Evolutionary conservation across 1,140 invertebrate genomes (phyloP).

Genomic region (Sarcophaga peregrina): DNA sequence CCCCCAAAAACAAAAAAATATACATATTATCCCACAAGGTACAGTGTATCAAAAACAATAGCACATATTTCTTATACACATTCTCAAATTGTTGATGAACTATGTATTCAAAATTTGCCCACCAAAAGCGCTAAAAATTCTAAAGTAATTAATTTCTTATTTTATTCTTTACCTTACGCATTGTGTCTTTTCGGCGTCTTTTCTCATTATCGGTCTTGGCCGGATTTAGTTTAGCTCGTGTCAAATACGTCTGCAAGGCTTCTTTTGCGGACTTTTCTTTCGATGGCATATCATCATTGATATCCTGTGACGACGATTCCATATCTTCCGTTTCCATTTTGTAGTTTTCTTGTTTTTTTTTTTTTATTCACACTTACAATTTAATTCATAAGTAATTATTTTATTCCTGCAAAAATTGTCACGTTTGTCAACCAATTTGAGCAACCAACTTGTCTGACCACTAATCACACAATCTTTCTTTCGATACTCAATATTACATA

Average conservation of each 20-base stretch:
- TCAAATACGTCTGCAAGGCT: constrained; percentile 60
- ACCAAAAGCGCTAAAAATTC: background rate
- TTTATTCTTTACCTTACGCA: constrained; percentile 62
- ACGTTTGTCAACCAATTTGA: background rate
- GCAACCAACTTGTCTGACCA: constrained; percentile 33
- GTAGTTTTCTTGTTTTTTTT: background rate
- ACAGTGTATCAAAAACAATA: constrained; percentile 33
- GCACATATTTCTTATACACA: constrained; percentile 40
- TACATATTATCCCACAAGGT: constrained; percentile 14
- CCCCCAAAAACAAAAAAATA: constrained; percentile 21
- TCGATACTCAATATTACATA: background rate
- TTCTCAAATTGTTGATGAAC: background rate
- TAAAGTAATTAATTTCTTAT: too few species aligned
- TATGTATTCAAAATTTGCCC: constrained; percentile 1
- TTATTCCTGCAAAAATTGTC: background rate
- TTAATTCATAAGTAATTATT: background rate
- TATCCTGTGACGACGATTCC: constrained; percentile 9
- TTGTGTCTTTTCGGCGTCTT: constrained; percentile 61
- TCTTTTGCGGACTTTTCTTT: constrained; percentile 46
- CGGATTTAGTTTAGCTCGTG: constrained; percentile 62
- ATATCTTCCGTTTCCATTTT: constrained; percentile 33
- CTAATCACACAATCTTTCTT: constrained; percentile 20
- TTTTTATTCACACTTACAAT: background rate
- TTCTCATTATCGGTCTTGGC: constrained; percentile 64
- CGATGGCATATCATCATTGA: constrained; percentile 12